These are phyloP conservation scores for Chelonia mydas DNA, from an alignment of 2,797 vertebrate species.

Conservation along the genomic window DNA sequence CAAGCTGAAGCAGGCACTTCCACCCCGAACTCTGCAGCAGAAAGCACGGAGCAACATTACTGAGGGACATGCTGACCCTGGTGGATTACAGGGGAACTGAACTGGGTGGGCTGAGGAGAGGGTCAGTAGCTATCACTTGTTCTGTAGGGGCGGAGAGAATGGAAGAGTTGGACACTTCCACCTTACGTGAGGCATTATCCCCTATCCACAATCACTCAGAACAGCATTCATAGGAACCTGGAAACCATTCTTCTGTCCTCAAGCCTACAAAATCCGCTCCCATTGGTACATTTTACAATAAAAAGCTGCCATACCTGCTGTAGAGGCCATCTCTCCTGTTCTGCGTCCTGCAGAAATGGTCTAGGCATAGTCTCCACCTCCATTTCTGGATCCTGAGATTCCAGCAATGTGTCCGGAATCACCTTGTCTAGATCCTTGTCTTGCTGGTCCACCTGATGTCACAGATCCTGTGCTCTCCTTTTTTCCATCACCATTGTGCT, in stretches of 20 bases:
- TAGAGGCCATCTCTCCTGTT: background rate
- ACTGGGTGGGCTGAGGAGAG: background rate
- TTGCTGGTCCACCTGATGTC: accelerated
- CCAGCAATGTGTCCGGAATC: background rate
- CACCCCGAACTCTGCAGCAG: background rate
- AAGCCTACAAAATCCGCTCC: background rate
- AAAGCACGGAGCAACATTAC: background rate
- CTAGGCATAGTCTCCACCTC: background rate
- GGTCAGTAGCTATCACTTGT: background rate
- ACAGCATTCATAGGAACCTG: background rate
- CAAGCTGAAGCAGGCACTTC: background rate
- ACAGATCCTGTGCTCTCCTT: background rate
- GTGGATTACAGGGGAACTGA: background rate
- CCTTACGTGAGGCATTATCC: background rate
- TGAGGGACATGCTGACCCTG: background rate
- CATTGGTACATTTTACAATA: background rate
- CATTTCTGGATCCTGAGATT: background rate
- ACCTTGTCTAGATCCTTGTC: background rate
- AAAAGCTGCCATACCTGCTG: background rate
- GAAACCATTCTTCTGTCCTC: background rate
- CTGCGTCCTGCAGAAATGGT: background rate
- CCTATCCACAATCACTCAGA: background rate
- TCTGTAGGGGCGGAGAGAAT: background rate
- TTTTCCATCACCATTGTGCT: accelerated
- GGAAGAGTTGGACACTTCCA: background rate